Conservation (phyloP, 2,888 invertebrate species). For the Cephus spinipes region DNA sequence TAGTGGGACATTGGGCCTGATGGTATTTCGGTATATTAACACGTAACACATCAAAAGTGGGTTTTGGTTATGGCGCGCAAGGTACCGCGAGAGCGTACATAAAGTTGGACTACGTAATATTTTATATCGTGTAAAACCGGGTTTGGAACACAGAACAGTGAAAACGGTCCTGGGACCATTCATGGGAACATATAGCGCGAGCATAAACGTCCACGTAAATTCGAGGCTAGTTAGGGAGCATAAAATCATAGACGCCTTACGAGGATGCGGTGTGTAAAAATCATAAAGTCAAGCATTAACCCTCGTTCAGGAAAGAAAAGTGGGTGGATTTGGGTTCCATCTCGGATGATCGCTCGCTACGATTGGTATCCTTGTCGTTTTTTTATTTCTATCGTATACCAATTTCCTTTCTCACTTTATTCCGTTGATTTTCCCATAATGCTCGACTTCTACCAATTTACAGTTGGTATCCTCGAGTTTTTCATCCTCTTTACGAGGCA, state of each 20-base stretch:
- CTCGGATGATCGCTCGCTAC: constrained; percentile 11
- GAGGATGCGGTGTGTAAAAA: constrained; percentile 21
- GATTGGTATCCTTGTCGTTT: background rate
- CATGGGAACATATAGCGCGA: background rate
- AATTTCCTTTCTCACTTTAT: constrained; percentile 15
- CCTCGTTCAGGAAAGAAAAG: constrained; percentile 23
- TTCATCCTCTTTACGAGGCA: background rate
- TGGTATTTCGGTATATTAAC: constrained; percentile 52
- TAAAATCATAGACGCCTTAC: constrained; percentile 34
- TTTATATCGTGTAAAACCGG: constrained; percentile 49
- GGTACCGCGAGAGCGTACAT: constrained; percentile 27
- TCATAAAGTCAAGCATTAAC: constrained; percentile 49
- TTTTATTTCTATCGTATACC: constrained; percentile 18
- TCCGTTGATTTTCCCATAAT: background rate
- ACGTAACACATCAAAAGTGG: constrained; percentile 56
- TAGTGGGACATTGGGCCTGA: constrained; percentile 28
- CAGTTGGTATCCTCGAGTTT: background rate
- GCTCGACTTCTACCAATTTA: background rate
- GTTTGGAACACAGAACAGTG: constrained; percentile 35
- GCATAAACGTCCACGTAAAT: constrained; percentile 62
- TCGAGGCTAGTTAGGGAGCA: constrained; percentile 57
- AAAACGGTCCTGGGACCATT: background rate
- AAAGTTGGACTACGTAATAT: constrained; percentile 31
- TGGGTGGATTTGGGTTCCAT: constrained; percentile 19
- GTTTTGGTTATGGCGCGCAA: constrained; percentile 18